Conservation (phyloP, 1,140 invertebrate species). For the Atopsyche davidsoni region DNA sequence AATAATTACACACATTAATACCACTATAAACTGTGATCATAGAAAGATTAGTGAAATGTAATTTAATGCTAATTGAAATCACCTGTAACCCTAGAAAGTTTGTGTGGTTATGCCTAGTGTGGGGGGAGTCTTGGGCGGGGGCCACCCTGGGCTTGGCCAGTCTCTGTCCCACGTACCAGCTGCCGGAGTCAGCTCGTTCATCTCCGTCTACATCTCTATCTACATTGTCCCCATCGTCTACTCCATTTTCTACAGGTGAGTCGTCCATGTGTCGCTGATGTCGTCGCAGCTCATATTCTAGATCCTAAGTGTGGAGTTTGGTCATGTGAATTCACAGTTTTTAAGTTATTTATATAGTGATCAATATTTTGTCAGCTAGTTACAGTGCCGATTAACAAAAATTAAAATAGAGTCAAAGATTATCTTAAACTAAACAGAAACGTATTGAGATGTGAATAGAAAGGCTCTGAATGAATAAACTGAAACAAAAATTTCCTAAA, state of each 20-base stretch:
- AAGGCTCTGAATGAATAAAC: too few species aligned
- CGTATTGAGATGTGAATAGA: too few species aligned
- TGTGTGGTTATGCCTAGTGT: conserved; percentile 48
- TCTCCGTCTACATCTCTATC: conserved; percentile 19
- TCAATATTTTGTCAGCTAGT: too few species aligned
- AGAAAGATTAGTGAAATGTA: neutral
- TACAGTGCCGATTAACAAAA: too few species aligned
- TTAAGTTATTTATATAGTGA: too few species aligned
- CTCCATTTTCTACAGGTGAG: conserved; percentile 32
- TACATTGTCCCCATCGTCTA: conserved; percentile 24
- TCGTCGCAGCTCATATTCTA: conserved; percentile 77
- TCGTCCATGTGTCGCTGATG: conserved; percentile 37
- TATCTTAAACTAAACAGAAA: too few species aligned
- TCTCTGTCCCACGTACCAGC: conserved; percentile 75
- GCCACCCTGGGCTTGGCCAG: conserved; percentile 54
- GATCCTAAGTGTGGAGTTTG: too few species aligned
- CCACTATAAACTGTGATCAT: too few species aligned
- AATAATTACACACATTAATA: conserved; percentile 9
- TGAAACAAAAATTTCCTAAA: too few species aligned
- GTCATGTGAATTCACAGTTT: too few species aligned
- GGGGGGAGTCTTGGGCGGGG: conserved; percentile 47
- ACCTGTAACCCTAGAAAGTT: conserved; percentile 51
- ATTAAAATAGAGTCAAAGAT: too few species aligned
- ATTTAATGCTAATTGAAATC: too few species aligned
- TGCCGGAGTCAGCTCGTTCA: conserved; percentile 45